Percentiles rank a stretch among this genome's conserved stretches.
phyloP scores from a whole-genome alignment of 2,797 vertebrate species.

The Carduelis carduelis region DNA sequence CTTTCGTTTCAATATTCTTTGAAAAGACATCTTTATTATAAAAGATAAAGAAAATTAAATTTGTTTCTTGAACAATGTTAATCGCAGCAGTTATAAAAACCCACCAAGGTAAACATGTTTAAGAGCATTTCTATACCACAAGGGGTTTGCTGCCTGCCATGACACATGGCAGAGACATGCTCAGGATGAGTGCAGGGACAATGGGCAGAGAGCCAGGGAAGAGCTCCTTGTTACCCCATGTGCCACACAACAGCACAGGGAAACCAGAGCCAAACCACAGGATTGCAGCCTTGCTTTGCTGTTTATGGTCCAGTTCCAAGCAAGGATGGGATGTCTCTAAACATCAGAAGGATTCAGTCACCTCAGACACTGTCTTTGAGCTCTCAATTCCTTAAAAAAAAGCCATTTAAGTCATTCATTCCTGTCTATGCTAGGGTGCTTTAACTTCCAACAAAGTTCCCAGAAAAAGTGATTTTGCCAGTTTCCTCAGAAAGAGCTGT shows the following conservation, averaged over 20 bases:
- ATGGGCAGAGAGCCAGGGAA: not conserved
- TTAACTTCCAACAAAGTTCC: not conserved
- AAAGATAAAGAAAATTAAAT: constrained; percentile 57
- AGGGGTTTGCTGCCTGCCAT: not conserved
- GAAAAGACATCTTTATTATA: constrained; percentile 64
- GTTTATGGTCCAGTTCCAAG: not conserved
- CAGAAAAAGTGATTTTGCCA: not conserved
- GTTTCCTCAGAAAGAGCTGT: not conserved
- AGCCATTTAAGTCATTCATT: not conserved
- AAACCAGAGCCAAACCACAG: not conserved
- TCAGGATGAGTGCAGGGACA: not conserved
- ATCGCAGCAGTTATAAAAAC: constrained; percentile 32
- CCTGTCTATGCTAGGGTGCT: not conserved
- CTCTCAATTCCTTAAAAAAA: not conserved
- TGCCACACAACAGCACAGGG: not conserved
- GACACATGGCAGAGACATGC: not conserved
- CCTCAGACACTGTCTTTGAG: not conserved
- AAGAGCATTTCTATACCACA: not conserved
- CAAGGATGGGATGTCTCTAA: not conserved
- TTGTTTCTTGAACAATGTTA: constrained; percentile 24
- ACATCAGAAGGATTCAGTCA: not conserved
- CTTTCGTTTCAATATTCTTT: not conserved
- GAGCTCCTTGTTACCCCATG: fast-evolving
- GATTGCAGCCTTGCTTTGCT: not conserved
- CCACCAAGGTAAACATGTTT: not conserved